A percentile compares a stretch with the other conserved stretches of the same genome.
These are phyloP conservation scores for Tetragonula clypearis DNA, from an alignment of 1,140 invertebrate genomes.

Conservation along the genomic window DNA sequence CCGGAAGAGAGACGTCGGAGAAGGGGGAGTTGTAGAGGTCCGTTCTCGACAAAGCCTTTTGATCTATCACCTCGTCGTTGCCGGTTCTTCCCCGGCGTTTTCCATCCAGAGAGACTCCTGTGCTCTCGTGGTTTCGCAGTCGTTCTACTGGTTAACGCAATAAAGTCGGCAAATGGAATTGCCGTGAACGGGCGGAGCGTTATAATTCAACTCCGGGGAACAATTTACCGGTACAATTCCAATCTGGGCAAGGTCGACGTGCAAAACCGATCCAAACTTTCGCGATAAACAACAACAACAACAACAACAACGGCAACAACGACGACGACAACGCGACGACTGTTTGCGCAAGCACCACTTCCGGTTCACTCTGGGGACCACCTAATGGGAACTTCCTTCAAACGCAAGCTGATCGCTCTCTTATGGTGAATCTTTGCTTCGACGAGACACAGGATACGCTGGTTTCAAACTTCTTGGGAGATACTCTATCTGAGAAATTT, in stretches of 20 bases:
- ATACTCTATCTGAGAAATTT: background rate
- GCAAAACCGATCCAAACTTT: constrained; percentile 66
- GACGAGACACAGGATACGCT: too few relatives aligned
- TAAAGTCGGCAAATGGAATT: constrained; percentile 69
- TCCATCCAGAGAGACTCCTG: constrained; percentile 11
- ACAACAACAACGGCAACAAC: too few relatives aligned
- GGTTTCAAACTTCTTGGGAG: background rate
- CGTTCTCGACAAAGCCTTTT: constrained; percentile 50
- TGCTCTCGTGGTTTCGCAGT: constrained; percentile 23
- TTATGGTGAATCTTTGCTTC: background rate
- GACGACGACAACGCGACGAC: background rate
- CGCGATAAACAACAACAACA: constrained; percentile 64
- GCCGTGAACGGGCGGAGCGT: constrained; percentile 58
- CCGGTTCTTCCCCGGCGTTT: constrained; percentile 30
- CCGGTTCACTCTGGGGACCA: background rate
- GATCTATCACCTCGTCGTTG: constrained; percentile 52
- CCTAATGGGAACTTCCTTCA: background rate
- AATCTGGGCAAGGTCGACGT: constrained; percentile 61
- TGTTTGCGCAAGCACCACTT: constrained; percentile 38
- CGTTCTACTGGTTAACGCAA: constrained; percentile 58
- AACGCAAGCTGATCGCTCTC: background rate
- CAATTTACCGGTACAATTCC: constrained; percentile 68
- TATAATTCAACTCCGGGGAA: constrained; percentile 68
- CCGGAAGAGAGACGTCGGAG: background rate
- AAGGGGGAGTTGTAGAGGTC: background rate